These are phyloP conservation scores for Caenorhabditis sulstoni DNA, from an alignment of 2,888 invertebrate genomes.

Conservation along the genomic window DNA sequence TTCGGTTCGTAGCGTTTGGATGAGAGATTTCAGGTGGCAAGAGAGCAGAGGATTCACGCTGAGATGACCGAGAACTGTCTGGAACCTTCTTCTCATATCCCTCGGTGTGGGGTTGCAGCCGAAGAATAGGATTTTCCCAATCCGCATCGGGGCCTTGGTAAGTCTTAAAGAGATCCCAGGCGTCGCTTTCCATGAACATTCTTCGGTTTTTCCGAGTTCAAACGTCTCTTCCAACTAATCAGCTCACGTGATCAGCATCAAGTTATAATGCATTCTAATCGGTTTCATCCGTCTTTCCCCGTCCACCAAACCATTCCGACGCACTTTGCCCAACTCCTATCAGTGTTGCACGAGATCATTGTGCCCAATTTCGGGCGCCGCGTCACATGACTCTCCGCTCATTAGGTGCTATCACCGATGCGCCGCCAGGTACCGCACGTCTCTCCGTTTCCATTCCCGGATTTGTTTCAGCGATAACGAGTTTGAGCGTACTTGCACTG, in stretches of 20 bases:
- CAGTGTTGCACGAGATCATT: slow-evolving; percentile 51
- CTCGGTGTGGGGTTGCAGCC: not conserved
- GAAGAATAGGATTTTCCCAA: no score
- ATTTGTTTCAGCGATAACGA: slow-evolving; percentile 34
- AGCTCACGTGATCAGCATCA: slow-evolving; percentile 7
- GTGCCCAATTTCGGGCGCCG: slow-evolving; percentile 31
- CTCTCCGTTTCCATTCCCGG: slow-evolving; percentile 24
- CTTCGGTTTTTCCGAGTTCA: not conserved
- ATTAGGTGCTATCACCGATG: slow-evolving; percentile 31
- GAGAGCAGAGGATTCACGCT: no score
- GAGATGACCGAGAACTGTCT: no score
- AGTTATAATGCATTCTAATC: not conserved
- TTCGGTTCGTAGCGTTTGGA: no score
- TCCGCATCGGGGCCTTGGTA: no score
- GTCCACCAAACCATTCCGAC: slow-evolving; percentile 19
- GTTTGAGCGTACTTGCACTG: slow-evolving; percentile 25
- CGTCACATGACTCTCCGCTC: slow-evolving; percentile 46
- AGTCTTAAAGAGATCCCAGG: no score
- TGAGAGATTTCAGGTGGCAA: no score
- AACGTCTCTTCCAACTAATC: slow-evolving; percentile 1
- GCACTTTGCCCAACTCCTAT: slow-evolving; percentile 24
- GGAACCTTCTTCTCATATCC: no score
- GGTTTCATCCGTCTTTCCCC: slow-evolving; percentile 11
- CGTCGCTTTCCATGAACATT: no score
- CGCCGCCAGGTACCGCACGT: slow-evolving; percentile 35